Conservation (phyloP, 1,140 invertebrate genomes). For the Lineus longissimus region DNA sequence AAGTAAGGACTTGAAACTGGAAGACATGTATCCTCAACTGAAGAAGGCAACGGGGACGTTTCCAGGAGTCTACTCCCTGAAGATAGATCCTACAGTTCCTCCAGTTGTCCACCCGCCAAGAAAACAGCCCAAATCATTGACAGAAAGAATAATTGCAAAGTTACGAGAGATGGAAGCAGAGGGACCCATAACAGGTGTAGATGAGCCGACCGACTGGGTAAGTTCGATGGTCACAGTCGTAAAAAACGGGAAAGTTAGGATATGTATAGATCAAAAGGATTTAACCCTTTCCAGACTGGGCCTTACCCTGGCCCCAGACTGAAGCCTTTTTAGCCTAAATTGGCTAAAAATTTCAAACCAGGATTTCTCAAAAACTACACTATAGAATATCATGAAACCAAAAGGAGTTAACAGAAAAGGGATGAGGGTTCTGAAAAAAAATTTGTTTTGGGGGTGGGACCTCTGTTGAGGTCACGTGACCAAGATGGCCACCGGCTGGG, state of each 20-base stretch:
- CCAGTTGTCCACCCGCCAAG: conserved; percentile 15
- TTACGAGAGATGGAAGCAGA: conserved; percentile 12
- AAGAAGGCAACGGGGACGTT: conserved; percentile 11
- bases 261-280: conserved; percentile 8
- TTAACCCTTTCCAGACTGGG: neutral
- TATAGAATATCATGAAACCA: too few relatives aligned
- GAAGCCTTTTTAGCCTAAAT: too few relatives aligned
- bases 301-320: too few relatives aligned
- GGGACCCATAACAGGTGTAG: neutral
- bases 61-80: conserved; percentile 8
- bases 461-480: too few relatives aligned
- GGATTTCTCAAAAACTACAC: conserved; percentile 11
- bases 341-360: conserved; percentile 2
- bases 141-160: neutral
- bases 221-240: conserved; percentile 7
- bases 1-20: too few relatives aligned
- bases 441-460: too few relatives aligned
- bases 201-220: conserved; percentile 3
- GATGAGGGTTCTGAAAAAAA: too few relatives aligned
- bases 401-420: too few relatives aligned
- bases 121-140: conserved; percentile 8
- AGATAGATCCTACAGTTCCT: conserved; percentile 14
- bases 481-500: too few relatives aligned
- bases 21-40: conserved; percentile 12
- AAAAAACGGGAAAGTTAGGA: conserved; percentile 2